Evolutionary conservation across 2,113 vertebrate genomes (phyloP).

Genomic region (Agelaius phoeniceus): DNA sequence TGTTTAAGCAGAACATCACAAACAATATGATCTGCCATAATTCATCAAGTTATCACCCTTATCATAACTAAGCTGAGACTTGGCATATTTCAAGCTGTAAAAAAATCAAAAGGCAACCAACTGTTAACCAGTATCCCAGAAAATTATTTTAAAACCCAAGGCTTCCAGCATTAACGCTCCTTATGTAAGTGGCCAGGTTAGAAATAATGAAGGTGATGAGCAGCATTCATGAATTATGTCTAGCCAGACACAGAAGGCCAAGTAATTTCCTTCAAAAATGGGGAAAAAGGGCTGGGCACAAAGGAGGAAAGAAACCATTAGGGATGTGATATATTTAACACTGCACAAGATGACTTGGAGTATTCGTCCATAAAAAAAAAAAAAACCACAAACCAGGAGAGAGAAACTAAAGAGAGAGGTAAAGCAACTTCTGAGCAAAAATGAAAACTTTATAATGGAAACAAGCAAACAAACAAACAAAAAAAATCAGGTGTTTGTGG

Average conservation of each 20-base stretch:
- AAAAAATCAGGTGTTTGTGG: neutral
- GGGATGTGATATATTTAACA: neutral
- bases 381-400: neutral
- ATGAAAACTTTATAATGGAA: neutral
- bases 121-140: neutral
- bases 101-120: constrained; percentile 3
- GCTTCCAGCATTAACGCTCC: neutral
- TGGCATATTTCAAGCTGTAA: constrained; percentile 21
- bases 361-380: neutral
- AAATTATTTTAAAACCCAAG: neutral
- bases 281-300: rapidly evolving
- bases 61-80: neutral
- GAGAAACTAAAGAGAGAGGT: neutral
- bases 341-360: neutral
- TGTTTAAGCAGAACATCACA: neutral
- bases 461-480: neutral
- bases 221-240: neutral
- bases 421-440: neutral
- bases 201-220: neutral
- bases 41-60: neutral
- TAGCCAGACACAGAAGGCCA: neutral
- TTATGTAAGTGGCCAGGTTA: neutral
- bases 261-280: neutral
- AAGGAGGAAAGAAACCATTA: neutral
- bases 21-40: neutral